Conservation (phyloP, 2,113 vertebrate genomes). For the Ranitomeya variabilis region DNA sequence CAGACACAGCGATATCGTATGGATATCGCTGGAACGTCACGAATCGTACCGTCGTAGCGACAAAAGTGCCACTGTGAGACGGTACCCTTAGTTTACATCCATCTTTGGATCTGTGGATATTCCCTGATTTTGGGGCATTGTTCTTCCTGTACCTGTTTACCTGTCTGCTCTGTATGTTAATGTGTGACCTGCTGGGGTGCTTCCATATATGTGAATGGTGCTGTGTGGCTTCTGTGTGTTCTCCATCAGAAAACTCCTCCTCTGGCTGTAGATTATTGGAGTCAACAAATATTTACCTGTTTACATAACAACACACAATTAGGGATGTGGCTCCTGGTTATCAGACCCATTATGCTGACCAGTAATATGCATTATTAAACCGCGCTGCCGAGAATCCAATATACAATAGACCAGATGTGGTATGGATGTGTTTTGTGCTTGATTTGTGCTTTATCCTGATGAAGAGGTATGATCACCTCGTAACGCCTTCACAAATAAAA, state of each 20-base stretch:
- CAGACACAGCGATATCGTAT: too few relatives aligned
- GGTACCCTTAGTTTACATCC: too few relatives aligned
- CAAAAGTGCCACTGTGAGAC: too few relatives aligned
- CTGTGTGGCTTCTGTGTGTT: neutral
- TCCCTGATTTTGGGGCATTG: neutral
- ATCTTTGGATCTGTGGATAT: neutral
- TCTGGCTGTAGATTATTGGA: neutral
- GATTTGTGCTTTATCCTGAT: too few relatives aligned
- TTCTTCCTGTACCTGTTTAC: neutral
- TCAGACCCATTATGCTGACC: neutral
- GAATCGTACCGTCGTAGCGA: too few relatives aligned
- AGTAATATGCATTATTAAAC: too few relatives aligned
- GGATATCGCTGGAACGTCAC: too few relatives aligned
- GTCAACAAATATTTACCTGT: constrained; percentile 5
- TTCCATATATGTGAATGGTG: neutral
- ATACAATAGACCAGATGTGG: too few relatives aligned
- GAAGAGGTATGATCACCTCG: too few relatives aligned
- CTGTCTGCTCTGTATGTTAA: neutral
- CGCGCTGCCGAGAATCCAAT: too few relatives aligned
- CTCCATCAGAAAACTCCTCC: neutral
- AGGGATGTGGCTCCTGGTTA: neutral
- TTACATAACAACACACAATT: neutral
- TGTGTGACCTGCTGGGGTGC: neutral
- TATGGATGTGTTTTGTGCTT: too few relatives aligned
- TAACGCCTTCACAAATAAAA: too few relatives aligned